Evolutionary conservation across 2,113 vertebrate genomes (phyloP).

Genomic region (Gallinago undulata): DNA sequence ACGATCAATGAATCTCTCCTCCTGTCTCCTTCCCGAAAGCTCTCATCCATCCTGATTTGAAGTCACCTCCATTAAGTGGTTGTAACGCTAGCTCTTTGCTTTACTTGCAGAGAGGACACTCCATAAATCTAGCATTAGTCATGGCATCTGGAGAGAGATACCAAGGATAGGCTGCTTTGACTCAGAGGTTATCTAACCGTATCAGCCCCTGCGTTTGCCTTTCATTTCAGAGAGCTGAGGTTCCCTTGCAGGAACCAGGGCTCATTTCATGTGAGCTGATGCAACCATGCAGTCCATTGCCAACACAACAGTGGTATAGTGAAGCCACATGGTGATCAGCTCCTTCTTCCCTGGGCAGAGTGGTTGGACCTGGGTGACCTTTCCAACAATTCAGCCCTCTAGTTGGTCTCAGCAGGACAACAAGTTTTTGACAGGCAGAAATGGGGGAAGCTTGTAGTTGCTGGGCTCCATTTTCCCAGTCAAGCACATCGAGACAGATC

Average conservation of each 20-base stretch:
- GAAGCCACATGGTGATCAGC: background rate
- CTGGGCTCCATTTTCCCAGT: background rate
- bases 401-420: background rate
- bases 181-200: conserved; percentile 50
- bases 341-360: background rate
- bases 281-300: background rate
- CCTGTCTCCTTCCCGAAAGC: conserved; percentile 41
- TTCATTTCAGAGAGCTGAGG: background rate
- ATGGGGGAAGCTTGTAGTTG: background rate
- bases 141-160: conserved; percentile 22
- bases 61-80: conserved; percentile 55
- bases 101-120: conserved; percentile 47
- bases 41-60: conserved; percentile 66
- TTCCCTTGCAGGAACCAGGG: conserved; percentile 14
- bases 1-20: conserved; percentile 49
- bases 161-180: conserved; percentile 47
- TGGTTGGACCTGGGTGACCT: background rate
- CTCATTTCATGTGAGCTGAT: conserved; percentile 17
- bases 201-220: background rate
- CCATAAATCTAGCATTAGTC: conserved; percentile 67
- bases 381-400: background rate
- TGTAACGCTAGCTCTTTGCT: conserved; percentile 25
- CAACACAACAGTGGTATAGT: accelerated
- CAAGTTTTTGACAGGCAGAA: background rate
- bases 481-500: background rate